These are phyloP conservation scores for Erythrolamprus reginae DNA, from an alignment of 2,113 vertebrate genomes.

Conservation along the genomic window DNA sequence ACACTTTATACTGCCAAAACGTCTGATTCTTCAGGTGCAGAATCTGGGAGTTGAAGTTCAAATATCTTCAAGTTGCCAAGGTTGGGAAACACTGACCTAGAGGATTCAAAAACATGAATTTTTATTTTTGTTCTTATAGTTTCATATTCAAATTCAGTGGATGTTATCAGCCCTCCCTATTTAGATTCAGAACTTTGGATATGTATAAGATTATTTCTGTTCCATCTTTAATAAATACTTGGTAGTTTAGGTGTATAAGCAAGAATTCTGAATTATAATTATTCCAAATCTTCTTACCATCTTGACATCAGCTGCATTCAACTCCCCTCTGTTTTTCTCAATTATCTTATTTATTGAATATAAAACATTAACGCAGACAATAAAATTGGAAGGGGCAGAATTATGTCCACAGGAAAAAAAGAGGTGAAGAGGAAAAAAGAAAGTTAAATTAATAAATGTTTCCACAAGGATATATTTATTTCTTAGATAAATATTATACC, in stretches of 20 bases:
- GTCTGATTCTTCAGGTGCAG: too few relatives aligned
- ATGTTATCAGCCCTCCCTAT: neutral
- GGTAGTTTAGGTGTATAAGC: neutral
- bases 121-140: neutral
- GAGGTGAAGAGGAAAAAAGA: neutral
- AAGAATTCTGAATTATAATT: neutral
- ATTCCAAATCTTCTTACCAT: neutral
- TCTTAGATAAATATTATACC: neutral
- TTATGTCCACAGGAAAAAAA: neutral
- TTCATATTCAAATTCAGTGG: neutral
- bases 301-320: neutral
- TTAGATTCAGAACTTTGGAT: neutral
- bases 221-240: neutral
- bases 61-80: too few relatives aligned
- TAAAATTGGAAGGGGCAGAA: neutral
- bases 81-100: too few relatives aligned
- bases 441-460: neutral
- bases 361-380: constrained; percentile 6
- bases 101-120: neutral
- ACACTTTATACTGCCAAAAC: too few relatives aligned
- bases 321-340: neutral
- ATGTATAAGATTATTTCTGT: neutral
- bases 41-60: too few relatives aligned
- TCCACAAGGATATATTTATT: neutral
- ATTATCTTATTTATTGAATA: neutral